Conservation (phyloP, 2,888 invertebrate genomes). For the Digitonthophagus gazella region DNA sequence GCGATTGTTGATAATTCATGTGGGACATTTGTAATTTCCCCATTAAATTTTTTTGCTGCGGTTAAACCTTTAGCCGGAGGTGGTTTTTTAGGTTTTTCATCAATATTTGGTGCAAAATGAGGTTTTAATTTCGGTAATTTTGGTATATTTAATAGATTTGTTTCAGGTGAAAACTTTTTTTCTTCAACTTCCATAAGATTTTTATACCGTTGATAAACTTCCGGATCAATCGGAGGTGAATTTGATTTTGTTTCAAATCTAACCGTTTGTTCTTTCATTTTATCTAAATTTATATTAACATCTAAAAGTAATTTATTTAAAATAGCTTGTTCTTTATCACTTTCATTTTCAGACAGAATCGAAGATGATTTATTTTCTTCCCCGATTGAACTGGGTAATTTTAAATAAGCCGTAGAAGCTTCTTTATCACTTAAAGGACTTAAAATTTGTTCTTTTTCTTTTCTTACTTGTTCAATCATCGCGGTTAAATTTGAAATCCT, state of each 20-base stretch:
- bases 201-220: neutral
- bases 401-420: slow-evolving; percentile 43
- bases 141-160: slow-evolving; percentile 43
- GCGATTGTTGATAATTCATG: slow-evolving; percentile 50
- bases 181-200: neutral
- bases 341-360: slow-evolving; percentile 32
- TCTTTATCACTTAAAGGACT: slow-evolving; percentile 47
- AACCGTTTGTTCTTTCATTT: neutral
- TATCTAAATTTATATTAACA: slow-evolving; percentile 31
- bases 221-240: neutral
- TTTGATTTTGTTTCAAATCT: slow-evolving; percentile 5
- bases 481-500: slow-evolving; percentile 58
- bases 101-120: slow-evolving; percentile 4
- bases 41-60: slow-evolving; percentile 40
- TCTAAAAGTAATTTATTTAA: slow-evolving; percentile 37
- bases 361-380: slow-evolving; percentile 1
- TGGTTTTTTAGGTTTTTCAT: slow-evolving; percentile 35
- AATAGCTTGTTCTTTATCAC: slow-evolving; percentile 32
- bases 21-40: slow-evolving; percentile 40
- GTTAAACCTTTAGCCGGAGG: slow-evolving; percentile 45
- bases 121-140: slow-evolving; percentile 43
- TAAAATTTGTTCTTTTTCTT: slow-evolving; percentile 56
- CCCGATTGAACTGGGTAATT: slow-evolving; percentile 34
- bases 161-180: too few relatives aligned
- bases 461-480: slow-evolving; percentile 59